Base-by-base conservation (phyloP, 2,797 vertebrate genomes). In the Merluccius polli region DNA sequence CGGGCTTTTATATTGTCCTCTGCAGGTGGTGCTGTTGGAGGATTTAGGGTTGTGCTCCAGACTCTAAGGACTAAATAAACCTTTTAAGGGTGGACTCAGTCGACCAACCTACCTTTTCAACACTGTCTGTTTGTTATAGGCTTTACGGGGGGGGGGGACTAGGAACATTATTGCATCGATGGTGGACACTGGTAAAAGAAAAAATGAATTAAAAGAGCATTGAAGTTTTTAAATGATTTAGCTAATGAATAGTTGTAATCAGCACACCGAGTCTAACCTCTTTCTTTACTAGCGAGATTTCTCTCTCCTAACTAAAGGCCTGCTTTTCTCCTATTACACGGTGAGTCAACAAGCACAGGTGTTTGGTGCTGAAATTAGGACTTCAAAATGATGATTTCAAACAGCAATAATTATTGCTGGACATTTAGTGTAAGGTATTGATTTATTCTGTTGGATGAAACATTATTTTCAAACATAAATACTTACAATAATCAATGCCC, bases 1-100 rank as follows among this genome's bases (percentile, higher is more conserved):
- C n/a, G 77, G 76, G 35, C 79, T 79, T 91, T 90, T 89, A 89
- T 86, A 86, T 78, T 81, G 44, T 65, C 52, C 44, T 75, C 69
- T 73, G 30, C 75, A 88, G 88, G 81, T 87, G 86, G 88, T 82
- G 85, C 85, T 80, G 73, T 36, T 76, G 80, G 68, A 72, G 85
- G 83, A 81, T 88, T 84, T 75, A 79, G 77, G 83, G 78, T 35
- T 78, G 77, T 27, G 24, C 71, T 76, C 71, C 38, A n/a, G 44
- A 52, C 68, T 77, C n/a, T 24, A 24, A 30, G 21, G 65, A 2
- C 0, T 71, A 33, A 18, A 33, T 24, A 38, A 21, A 10, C 13
- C 21, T 71, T 21, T 1, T 36, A 31, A 71, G 13, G 44, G 44
- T 13, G 44, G 44, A 52, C 44, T 52, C 44, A 13, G 3, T 21